Evolutionary conservation across 2,888 invertebrate genomes (phyloP).

Genomic region (Agonopterix heracliana): DNA sequence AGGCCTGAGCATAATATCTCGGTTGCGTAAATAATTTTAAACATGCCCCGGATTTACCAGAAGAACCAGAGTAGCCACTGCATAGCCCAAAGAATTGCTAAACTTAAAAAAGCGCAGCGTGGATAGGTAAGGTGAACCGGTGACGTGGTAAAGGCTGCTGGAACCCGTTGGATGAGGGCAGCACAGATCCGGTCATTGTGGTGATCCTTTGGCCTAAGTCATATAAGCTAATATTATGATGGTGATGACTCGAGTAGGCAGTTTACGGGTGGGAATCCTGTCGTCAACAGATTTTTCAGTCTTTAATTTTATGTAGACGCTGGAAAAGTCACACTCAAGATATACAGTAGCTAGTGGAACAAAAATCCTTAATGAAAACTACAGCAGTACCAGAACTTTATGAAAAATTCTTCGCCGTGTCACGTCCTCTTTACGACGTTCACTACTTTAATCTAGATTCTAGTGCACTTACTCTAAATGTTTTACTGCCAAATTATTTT

Average conservation of each 20-base stretch:
- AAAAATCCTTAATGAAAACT: neutral
- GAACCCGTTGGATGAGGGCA: too few relatives aligned
- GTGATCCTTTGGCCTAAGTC: too few relatives aligned
- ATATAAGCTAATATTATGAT: too few relatives aligned
- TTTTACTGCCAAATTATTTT: neutral
- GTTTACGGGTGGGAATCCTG: neutral
- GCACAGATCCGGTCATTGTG: too few relatives aligned
- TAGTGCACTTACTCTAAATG: neutral
- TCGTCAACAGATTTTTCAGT: neutral
- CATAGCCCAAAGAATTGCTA: too few relatives aligned
- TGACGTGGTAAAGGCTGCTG: too few relatives aligned
- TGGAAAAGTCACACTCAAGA: neutral
- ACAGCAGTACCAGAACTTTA: neutral
- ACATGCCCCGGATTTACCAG: too few relatives aligned
- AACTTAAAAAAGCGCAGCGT: too few relatives aligned
- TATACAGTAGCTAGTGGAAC: neutral
- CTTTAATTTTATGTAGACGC: neutral
- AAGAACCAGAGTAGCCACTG: too few relatives aligned
- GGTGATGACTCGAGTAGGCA: neutral
- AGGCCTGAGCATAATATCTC: too few relatives aligned
- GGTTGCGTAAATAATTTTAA: too few relatives aligned
- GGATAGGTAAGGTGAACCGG: too few relatives aligned
- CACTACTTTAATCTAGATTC: neutral
- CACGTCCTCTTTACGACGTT: neutral
- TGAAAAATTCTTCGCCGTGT: neutral